Percentiles rank a stretch among this genome's conserved stretches.
These are phyloP conservation scores for Leucoraja erinaceus DNA, from an alignment of 2,113 vertebrate species.

Conservation along the genomic window DNA sequence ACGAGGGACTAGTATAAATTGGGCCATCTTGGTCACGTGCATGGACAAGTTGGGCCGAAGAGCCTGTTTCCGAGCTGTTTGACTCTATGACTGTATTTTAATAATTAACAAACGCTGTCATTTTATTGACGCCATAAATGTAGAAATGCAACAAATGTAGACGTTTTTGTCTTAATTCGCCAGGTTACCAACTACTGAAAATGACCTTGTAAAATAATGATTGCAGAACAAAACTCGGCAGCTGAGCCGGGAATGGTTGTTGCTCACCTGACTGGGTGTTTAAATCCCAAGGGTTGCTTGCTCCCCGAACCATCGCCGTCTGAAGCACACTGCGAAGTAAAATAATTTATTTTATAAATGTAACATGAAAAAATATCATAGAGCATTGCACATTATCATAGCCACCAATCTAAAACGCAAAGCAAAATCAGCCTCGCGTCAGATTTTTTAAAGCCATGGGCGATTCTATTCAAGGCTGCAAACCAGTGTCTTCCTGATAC, in stretches of 20 bases:
- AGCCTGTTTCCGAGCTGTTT: too few species aligned
- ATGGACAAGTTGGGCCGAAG: too few species aligned
- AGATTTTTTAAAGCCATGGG: too few species aligned
- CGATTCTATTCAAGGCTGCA: neutral
- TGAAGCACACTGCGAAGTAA: constrained; percentile 15
- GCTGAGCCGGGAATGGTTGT: neutral
- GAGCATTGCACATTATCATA: neutral
- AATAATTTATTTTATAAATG: neutral
- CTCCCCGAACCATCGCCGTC: neutral
- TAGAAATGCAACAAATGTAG: neutral
- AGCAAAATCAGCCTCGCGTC: neutral
- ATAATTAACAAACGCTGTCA: neutral
- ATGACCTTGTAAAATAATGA: neutral
- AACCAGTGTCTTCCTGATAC: neutral
- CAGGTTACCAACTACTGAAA: neutral
- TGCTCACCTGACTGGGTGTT: constrained; percentile 68
- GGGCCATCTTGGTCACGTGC: too few species aligned
- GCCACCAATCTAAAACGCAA: neutral
- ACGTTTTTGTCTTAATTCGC: neutral
- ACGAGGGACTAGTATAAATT: too few species aligned
- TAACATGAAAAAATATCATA: neutral
- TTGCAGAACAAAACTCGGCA: neutral
- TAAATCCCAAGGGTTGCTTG: constrained; percentile 58
- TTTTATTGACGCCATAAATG: neutral
- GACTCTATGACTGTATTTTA: too few species aligned